Conservation (phyloP, 2,888 invertebrate species). For the Drosophila tanythrix region DNA sequence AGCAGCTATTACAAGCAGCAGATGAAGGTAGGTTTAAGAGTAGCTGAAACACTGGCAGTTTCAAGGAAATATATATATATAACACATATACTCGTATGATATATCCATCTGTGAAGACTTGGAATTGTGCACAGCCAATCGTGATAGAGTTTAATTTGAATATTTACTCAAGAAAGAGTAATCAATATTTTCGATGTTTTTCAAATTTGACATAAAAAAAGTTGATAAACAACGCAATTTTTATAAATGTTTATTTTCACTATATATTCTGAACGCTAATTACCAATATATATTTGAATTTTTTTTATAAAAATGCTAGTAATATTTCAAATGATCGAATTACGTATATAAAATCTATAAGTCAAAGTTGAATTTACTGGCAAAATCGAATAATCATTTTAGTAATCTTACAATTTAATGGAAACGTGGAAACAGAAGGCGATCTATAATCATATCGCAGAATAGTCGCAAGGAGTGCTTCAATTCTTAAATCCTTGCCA, state of each 20-base stretch:
- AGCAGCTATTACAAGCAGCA: constrained; percentile 80
- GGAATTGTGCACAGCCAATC: constrained; percentile 63
- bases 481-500: neutral
- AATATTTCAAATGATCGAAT: constrained; percentile 26
- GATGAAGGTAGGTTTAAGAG: constrained; percentile 81
- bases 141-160: constrained; percentile 51
- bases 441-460: neutral
- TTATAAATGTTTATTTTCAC: constrained; percentile 38
- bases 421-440: neutral
- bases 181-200: constrained; percentile 61
- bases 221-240: constrained; percentile 44
- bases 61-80: constrained; percentile 34
- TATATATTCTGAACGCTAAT: constrained; percentile 36
- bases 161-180: constrained; percentile 47
- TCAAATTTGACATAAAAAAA: constrained; percentile 52
- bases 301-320: constrained; percentile 27
- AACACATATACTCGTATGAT: constrained; percentile 19
- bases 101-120: constrained; percentile 44
- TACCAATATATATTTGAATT: constrained; percentile 39
- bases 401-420: neutral
- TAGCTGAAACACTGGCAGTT: constrained; percentile 62
- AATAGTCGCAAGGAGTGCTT: neutral
- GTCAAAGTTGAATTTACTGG: constrained; percentile 41
- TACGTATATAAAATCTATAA: constrained; percentile 24
- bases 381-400: constrained; percentile 56